Conservation (phyloP, 2,113 vertebrate species). For the Vulpes ferrilata region DNA sequence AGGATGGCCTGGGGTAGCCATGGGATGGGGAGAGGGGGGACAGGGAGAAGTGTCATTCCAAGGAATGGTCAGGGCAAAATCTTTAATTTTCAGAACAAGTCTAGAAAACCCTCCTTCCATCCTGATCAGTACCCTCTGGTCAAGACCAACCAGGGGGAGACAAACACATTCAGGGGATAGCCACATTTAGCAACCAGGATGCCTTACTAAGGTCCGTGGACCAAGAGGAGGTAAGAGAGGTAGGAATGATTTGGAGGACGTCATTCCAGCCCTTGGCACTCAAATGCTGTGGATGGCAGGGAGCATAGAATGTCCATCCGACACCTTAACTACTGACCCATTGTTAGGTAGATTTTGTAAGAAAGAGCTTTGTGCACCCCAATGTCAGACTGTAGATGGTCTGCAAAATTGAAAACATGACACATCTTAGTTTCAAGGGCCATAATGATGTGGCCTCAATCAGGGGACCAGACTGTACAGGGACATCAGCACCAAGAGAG, state of each 20-base stretch:
- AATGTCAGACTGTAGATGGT: neutral
- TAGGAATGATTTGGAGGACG: neutral
- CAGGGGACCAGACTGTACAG: neutral
- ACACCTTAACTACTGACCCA: neutral
- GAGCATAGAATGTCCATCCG: neutral
- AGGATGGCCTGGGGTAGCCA: neutral
- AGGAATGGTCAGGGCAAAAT: neutral
- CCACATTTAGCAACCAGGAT: neutral
- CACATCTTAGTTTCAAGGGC: neutral
- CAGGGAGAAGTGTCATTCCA: neutral
- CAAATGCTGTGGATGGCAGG: neutral
- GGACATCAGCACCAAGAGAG: neutral
- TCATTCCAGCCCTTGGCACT: neutral
- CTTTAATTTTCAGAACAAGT: neutral
- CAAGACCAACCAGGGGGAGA: neutral
- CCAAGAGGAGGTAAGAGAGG: neutral
- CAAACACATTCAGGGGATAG: neutral
- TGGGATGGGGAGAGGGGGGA: neutral
- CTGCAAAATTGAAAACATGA: neutral
- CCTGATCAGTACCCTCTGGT: neutral
- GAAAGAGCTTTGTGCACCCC: neutral
- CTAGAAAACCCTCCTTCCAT: neutral
- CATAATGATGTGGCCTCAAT: neutral
- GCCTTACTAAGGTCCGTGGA: neutral
- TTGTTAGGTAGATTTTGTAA: neutral